Percentiles rank a stretch among this genome's conserved stretches.
Conservation (phyloP, 2,797 vertebrate species). For the Propithecus deckenii region DNA sequence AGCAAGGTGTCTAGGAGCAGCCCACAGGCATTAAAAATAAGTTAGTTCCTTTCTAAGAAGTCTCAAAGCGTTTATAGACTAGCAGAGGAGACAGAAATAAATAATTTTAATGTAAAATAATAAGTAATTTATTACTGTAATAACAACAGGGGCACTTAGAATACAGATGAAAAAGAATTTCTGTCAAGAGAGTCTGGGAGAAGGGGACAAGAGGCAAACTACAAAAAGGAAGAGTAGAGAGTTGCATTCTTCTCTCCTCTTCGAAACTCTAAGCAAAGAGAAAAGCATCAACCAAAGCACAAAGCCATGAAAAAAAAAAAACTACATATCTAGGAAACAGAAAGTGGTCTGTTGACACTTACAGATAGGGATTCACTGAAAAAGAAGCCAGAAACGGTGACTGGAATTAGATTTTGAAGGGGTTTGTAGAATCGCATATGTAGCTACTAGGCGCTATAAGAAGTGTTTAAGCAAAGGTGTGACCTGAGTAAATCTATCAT, state of each 20-base stretch:
- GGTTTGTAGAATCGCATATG: neutral
- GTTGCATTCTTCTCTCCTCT: neutral
- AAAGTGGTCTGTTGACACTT: neutral
- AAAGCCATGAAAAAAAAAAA: neutral
- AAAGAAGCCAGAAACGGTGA: neutral
- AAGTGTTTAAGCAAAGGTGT: neutral
- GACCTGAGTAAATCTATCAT: neutral
- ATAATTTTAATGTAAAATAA: neutral
- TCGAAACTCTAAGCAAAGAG: constrained; percentile 15
- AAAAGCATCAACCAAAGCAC: neutral
- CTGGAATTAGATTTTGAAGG: neutral
- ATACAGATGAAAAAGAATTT: constrained; percentile 11
- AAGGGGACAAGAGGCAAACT: neutral
- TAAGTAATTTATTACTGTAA: neutral
- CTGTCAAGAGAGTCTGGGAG: neutral
- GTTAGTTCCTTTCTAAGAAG: constrained; percentile 5
- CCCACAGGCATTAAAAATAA: neutral
- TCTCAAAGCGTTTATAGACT: neutral
- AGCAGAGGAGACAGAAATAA: neutral
- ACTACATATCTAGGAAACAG: neutral
- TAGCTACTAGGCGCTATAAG: neutral
- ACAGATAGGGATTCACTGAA: neutral
- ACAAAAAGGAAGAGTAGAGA: neutral
- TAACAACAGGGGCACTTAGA: neutral
- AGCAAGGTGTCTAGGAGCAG: neutral